Base-by-base conservation (phyloP, 2,797 vertebrate species). In the Kryptolebias ocellatus region DNA sequence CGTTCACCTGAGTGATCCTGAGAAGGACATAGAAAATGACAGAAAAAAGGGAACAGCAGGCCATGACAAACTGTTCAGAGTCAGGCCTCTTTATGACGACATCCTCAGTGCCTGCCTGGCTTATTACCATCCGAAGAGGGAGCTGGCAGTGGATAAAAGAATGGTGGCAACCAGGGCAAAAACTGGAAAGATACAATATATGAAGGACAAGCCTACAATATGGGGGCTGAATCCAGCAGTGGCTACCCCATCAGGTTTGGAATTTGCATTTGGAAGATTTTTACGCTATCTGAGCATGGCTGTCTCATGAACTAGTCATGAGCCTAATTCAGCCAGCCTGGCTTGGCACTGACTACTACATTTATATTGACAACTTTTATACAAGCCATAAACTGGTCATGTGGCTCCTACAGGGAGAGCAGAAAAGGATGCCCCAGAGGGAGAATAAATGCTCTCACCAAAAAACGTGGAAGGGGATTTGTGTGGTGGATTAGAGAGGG, bases 151-250 rank as follows among this genome's bases (percentile, higher is more conserved):
- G 20, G 20, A 24, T 24, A 24, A 24, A 24, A 24, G 20, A 24
- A 24, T 24, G 20, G 20, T 24, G 20, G 20, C 20, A 24, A 24
- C 20, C 20, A 24, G 20, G 20, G 20, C 20, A 24, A 24, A 24
- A 24, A 24, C 20, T 24, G 20, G 20, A 24, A 24, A 46, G 44
- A 78, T 58, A 2, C 72, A 50, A 20, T 66, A 70, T 15, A 63
- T 60, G 10, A 64, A 54, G 45, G 20, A 58, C 18, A 67, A 74
- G n/a, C 54, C 55, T 4, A 67, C 57, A 14, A 77, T 60, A 54
- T 49, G 18, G 58, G 65, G 70, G 20, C 20, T 24, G 20, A 24
- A 24, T 24, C 20, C 20, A 24, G 20, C 20, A 24, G 20, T 24
- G 20, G 20, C 20, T 24, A 24, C 20, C 20, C 20, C 39, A 42